Evolutionary conservation across 37 sponge, comb jelly and placozoan genomes (phyloP).

Genomic region (Beroe forskalii): DNA sequence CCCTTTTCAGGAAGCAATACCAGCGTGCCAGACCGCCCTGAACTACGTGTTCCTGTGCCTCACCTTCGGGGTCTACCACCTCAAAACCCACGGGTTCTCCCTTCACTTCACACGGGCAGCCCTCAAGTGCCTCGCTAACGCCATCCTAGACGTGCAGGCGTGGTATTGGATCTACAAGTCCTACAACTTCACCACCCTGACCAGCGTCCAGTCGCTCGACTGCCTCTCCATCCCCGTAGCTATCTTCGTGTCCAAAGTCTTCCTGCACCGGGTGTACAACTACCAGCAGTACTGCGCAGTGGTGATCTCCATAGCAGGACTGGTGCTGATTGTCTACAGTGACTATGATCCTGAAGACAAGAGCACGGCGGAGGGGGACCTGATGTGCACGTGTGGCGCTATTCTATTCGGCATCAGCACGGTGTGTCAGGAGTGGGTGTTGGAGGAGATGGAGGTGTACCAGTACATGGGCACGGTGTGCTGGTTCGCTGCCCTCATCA

Average conservation of each 20-base stretch:
- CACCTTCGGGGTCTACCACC: slow-evolving; percentile 39
- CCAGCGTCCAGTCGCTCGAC: slow-evolving; percentile 55
- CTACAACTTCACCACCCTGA: slow-evolving; percentile 60
- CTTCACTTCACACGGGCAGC: background rate
- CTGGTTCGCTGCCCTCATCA: slow-evolving; percentile 9
- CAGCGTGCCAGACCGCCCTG: slow-evolving; percentile 19
- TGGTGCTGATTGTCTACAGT: slow-evolving; percentile 42
- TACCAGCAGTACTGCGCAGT: slow-evolving; percentile 19
- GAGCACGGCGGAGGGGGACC: background rate
- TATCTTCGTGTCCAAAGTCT: background rate
- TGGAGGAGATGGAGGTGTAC: slow-evolving; percentile 21
- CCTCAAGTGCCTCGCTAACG: slow-evolving; percentile 32
- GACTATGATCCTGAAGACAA: slow-evolving; percentile 27
- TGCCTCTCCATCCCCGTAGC: slow-evolving; percentile 50
- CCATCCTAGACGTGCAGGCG: slow-evolving; percentile 41
- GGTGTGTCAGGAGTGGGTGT: slow-evolving; percentile 48
- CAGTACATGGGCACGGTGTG: slow-evolving; percentile 62
- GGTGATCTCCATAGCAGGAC: background rate
- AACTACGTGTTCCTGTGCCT: slow-evolving; percentile 56
- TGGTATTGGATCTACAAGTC: slow-evolving; percentile 64
- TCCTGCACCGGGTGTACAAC: slow-evolving; percentile 8
- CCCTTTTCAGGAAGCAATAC: slow-evolving; percentile 24
- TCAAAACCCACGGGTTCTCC: slow-evolving; percentile 10
- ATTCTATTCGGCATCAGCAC: slow-evolving; percentile 54
- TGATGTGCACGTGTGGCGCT: slow-evolving; percentile 47